phyloP scores from a whole-genome alignment of 2,888 invertebrate genomes.

The Agrotis puta region DNA sequence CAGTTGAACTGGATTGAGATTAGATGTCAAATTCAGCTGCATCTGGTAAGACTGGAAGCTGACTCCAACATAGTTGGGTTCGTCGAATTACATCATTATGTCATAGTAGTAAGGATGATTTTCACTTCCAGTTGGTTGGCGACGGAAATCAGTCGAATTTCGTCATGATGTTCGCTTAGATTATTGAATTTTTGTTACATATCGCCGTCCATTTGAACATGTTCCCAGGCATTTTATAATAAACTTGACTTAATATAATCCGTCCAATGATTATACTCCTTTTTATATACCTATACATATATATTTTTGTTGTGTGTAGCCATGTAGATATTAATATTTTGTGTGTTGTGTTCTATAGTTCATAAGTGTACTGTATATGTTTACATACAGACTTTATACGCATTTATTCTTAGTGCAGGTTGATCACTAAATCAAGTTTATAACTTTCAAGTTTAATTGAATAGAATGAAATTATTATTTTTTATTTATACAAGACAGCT shows the following conservation, averaged over 20 bases:
- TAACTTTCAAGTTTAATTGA: not conserved
- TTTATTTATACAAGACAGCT: not conserved
- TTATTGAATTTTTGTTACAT: not conserved
- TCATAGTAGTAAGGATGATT: no score
- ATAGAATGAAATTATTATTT: not conserved
- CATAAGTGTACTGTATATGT: conserved; percentile 37
- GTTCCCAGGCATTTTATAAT: not conserved
- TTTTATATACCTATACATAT: conserved; percentile 30
- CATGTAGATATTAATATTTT: conserved; percentile 18
- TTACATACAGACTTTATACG: conserved; percentile 21
- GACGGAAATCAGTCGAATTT: no score
- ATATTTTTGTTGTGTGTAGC: conserved; percentile 37
- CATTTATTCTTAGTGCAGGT: conserved; percentile 25
- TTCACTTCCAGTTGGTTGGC: no score
- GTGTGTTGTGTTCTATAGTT: conserved; percentile 50
- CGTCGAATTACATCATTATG: no score
- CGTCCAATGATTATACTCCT: conserved; percentile 37
- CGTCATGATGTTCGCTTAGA: no score
- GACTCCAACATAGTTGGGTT: not conserved
- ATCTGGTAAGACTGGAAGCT: not conserved
- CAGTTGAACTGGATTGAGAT: not conserved
- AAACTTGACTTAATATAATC: conserved; percentile 30
- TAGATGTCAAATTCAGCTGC: not conserved
- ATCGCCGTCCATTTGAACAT: not conserved
- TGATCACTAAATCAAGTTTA: not conserved